These are phyloP conservation scores for Phalacrocorax pelagicus DNA, from an alignment of 2,113 vertebrate species.

Conservation along the genomic window DNA sequence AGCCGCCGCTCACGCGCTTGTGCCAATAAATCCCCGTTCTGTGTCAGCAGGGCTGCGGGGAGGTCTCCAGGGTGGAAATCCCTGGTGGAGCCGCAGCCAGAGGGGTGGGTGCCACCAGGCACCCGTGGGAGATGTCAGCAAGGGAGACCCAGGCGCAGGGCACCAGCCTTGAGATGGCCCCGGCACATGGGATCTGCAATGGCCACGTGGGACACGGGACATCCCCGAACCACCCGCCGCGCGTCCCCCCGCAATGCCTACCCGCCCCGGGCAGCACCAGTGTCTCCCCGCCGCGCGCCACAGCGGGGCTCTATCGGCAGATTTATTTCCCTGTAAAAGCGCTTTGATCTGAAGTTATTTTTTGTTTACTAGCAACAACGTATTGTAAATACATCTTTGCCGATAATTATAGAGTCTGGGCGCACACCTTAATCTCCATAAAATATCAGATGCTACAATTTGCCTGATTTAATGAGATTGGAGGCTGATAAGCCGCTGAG, in stretches of 20 bases:
- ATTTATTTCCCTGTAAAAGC: not conserved
- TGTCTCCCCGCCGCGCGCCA: fast-evolving
- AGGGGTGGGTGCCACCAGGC: not conserved
- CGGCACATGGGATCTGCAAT: fast-evolving
- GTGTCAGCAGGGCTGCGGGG: not conserved
- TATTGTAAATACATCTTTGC: constrained; percentile 64
- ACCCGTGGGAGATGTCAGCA: not conserved
- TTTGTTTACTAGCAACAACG: constrained; percentile 69
- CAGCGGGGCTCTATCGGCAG: not conserved
- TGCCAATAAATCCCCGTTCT: not conserved
- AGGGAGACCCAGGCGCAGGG: not conserved
- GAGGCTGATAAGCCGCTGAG: constrained; percentile 61
- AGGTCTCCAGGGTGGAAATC: not conserved
- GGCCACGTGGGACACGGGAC: not conserved
- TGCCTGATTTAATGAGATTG: constrained; percentile 70
- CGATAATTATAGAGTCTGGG: constrained; percentile 64
- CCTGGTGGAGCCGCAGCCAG: fast-evolving
- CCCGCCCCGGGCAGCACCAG: not conserved
- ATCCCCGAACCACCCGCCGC: not conserved
- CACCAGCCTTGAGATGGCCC: not conserved
- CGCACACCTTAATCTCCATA: constrained; percentile 63
- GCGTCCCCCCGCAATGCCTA: not conserved
- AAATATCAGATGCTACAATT: constrained; percentile 71
- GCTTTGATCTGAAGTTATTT: constrained; percentile 60
- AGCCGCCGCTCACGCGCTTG: fast-evolving